Conservation (phyloP, 2,888 invertebrate genomes). For the Peribatodes rhomboidaria region DNA sequence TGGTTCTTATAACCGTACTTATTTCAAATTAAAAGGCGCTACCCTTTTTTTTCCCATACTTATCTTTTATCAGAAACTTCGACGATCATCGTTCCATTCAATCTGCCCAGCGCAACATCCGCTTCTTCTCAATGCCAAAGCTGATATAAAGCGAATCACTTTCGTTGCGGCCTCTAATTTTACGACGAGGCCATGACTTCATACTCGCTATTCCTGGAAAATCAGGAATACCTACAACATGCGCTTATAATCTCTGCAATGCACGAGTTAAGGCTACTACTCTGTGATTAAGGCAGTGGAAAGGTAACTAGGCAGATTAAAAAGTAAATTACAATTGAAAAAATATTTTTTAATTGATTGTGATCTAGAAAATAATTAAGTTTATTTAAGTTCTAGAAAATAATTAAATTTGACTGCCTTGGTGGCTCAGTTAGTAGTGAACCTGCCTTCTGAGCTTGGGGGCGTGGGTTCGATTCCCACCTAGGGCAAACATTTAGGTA, state of each 20-base stretch:
- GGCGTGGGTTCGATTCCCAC: too few relatives aligned
- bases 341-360: not conserved
- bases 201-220: conserved; percentile 60
- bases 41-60: not conserved
- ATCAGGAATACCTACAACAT: conserved; percentile 53
- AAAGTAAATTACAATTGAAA: not conserved
- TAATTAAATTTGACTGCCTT: too few relatives aligned
- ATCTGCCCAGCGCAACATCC: not conserved
- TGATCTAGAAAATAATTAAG: not conserved
- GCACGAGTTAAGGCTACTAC: conserved; percentile 5
- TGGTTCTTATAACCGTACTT: too few relatives aligned
- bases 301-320: not conserved
- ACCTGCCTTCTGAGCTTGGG: too few relatives aligned
- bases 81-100: not conserved
- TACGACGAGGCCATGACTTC: conserved; percentile 59
- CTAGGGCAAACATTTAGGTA: too few relatives aligned
- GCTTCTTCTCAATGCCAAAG: conserved; percentile 37
- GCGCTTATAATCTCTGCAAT: conserved; percentile 37
- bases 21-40: not conserved
- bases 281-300: not conserved
- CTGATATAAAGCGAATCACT: conserved; percentile 44
- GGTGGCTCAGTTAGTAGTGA: too few relatives aligned
- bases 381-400: too few relatives aligned
- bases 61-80: not conserved
- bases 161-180: conserved; percentile 50